Percentiles rank a stretch among this genome's conserved stretches.
Evolutionary conservation across 2,888 invertebrate genomes (phyloP).

Genomic region (Acanthacorydalis orientalis): DNA sequence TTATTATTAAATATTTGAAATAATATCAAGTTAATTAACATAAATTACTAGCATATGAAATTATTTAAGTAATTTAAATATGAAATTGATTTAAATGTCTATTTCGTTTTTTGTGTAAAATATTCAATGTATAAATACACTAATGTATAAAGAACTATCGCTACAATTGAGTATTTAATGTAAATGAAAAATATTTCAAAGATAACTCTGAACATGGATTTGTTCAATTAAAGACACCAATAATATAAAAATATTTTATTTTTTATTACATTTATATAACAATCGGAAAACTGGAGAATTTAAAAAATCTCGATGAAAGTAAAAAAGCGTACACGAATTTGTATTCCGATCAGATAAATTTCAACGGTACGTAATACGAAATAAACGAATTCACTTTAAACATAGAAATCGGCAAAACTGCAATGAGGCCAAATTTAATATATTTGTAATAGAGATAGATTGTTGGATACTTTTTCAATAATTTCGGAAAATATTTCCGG

Average conservation of each 20-base stretch:
- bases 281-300: too few relatives aligned
- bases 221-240: too few relatives aligned
- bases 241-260: too few relatives aligned
- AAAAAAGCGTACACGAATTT: too few relatives aligned
- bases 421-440: constrained; percentile 13
- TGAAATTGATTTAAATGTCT: neutral
- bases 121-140: constrained; percentile 10
- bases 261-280: too few relatives aligned
- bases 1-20: too few relatives aligned
- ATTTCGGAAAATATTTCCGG: too few relatives aligned
- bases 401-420: constrained; percentile 13
- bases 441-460: constrained; percentile 10
- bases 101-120: constrained; percentile 1
- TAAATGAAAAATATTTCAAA: constrained; percentile 11
- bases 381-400: constrained; percentile 12
- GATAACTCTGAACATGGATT: constrained; percentile 8
- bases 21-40: too few relatives aligned
- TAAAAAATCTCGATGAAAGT: too few relatives aligned
- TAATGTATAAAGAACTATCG: constrained; percentile 8
- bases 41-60: too few relatives aligned
- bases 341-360: neutral
- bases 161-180: constrained; percentile 8
- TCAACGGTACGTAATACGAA: constrained; percentile 3
- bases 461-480: too few relatives aligned
- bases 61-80: neutral